Base-by-base conservation (phyloP, 2,113 vertebrate species). In the Apodemus sylvaticus region DNA sequence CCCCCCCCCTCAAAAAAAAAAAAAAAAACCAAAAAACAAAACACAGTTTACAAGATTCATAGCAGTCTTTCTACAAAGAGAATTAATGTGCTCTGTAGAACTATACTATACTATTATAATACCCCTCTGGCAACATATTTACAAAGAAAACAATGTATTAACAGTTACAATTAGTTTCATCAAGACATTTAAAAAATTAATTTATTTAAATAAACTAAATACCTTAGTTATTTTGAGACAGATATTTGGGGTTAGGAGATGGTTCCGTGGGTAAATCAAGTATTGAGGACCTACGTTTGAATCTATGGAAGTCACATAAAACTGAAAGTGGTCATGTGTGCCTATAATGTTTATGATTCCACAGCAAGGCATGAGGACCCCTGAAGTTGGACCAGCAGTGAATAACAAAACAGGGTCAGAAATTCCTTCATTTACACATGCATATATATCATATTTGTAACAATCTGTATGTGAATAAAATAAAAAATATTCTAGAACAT, bases 171-270 rank as follows among this genome's bases (percentile, higher is more conserved):
- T 66, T 68, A 93, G n/a, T 96, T 95, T 93, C 42, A 96, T 77
- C 3, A 94, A 36, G n/a, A 89, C 19, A 91, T 91, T 89, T 31
- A 98, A 92, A 96, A n/a, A n/a, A n/a, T n/a, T 66, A 90, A 83
- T 77, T 64, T 70, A 53, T 92, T 22, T 53, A 48, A 48, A 48
- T 48, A 48, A 48, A 48, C 62, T 64, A 92, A 66, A 96, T 2
- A 73, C 5, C 7, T 83, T 48, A 91, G 60, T 20, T 42, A 96
- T 92, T 96, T 89, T 82, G 26, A 92, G 96, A 94, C 83, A 45
- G 16, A 20, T 5, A 94, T 93, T 93, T 17, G 78, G 90, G 73
- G 71, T 22, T 68, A 89, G 14, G 36, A 83, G 39, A 85, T 85
- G 82, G 81, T 45, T 64, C 39, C 45, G 8, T 45, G 13, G 55